Percentiles rank a stretch among this genome's conserved stretches.
Evolutionary conservation across 1,140 invertebrate species (phyloP).

Genomic region (Ceratosolen fusciceps): DNA sequence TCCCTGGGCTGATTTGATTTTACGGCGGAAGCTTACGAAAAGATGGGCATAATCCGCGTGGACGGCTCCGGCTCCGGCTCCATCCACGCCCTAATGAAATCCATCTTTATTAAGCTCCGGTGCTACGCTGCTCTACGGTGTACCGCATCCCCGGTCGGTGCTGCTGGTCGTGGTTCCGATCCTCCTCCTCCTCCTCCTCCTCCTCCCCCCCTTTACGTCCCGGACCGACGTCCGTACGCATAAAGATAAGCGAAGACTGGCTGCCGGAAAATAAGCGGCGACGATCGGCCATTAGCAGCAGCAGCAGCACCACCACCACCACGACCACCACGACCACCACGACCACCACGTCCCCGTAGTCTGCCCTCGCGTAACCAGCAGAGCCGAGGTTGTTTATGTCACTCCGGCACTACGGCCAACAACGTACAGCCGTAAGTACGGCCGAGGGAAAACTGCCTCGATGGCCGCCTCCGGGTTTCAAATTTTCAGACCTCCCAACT

Average conservation of each 20-base stretch:
- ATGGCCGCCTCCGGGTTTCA: neutral
- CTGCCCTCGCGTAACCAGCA: no score
- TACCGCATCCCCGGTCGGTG: no score
- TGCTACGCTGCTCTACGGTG: no score
- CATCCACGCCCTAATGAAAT: conserved; percentile 23
- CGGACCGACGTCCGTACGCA: neutral
- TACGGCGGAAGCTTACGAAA: neutral
- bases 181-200: no score
- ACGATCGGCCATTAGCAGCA: neutral
- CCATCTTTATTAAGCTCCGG: conserved; percentile 14
- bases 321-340: neutral
- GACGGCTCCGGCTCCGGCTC: neutral
- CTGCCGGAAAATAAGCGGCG: neutral
- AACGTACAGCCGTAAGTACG: no score
- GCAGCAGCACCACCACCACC: neutral
- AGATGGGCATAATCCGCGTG: neutral
- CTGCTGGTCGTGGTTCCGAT: no score
- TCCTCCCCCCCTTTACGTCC: no score
- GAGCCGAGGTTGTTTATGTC: no score
- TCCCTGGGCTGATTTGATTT: neutral
- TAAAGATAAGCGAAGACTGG: neutral
- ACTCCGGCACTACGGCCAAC: no score
- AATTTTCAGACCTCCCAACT: no score
- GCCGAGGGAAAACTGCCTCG: conserved; percentile 40
- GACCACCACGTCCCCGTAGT: no score